A percentile compares a stretch with the other conserved stretches of the same genome.
Evolutionary conservation across 1,140 invertebrate species (phyloP).

Genomic region (Rhopalosiphum padi): DNA sequence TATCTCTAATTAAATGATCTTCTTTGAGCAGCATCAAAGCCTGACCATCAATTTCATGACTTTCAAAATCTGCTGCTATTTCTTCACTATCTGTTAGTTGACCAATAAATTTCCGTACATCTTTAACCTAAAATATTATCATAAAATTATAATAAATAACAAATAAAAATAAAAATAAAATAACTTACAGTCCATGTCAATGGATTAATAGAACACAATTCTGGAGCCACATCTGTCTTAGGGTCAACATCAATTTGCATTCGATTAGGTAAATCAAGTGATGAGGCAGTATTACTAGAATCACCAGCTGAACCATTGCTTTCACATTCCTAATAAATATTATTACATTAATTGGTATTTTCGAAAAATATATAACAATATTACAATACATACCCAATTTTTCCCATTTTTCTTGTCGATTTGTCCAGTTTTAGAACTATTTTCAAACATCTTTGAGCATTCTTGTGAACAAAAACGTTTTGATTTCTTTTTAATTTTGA

Average conservation of each 20-base stretch:
- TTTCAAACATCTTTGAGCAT: conserved; percentile 55
- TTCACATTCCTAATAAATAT: conserved; percentile 41
- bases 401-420: conserved; percentile 36
- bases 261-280: conserved; percentile 60
- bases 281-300: conserved; percentile 61
- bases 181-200: conserved; percentile 76
- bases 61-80: conserved; percentile 93
- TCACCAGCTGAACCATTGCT: conserved; percentile 52
- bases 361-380: not conserved
- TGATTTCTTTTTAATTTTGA: conserved; percentile 54
- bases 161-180: conserved; percentile 15
- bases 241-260: conserved; percentile 61
- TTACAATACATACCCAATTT: conserved; percentile 19
- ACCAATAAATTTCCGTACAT: conserved; percentile 62
- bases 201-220: conserved; percentile 68
- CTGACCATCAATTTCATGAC: conserved; percentile 95
- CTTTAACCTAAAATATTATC: conserved; percentile 60
- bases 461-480: conserved; percentile 58
- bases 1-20: conserved; percentile 92
- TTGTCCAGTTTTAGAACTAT: conserved; percentile 38
- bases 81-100: conserved; percentile 81
- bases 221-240: conserved; percentile 65
- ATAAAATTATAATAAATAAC: not conserved
- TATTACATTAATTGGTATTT: not conserved
- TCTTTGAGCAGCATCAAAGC: conserved; percentile 92